These are phyloP conservation scores for Molothrus aeneus DNA, from an alignment of 2,797 vertebrate genomes.

Conservation along the genomic window DNA sequence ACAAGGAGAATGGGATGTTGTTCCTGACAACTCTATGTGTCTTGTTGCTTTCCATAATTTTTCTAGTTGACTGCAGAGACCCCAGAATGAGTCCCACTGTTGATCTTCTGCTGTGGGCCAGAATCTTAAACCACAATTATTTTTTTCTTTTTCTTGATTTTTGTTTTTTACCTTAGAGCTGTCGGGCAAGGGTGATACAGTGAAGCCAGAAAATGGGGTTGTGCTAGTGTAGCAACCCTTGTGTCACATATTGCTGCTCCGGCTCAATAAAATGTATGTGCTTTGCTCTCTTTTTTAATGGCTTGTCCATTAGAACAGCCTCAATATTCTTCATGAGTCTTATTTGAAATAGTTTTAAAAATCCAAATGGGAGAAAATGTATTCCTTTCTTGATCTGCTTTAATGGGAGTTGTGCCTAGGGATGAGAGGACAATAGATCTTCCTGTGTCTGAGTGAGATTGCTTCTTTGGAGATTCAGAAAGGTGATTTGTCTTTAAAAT, in stretches of 20 bases:
- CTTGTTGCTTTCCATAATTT: not conserved
- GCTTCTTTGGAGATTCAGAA: slow-evolving; percentile 23
- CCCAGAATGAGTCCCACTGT: not conserved
- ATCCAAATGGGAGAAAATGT: not conserved
- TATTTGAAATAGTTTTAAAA: not conserved
- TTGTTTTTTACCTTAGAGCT: not conserved
- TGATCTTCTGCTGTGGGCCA: not conserved
- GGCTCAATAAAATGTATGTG: not conserved
- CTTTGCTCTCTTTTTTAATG: not conserved
- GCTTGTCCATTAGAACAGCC: not conserved
- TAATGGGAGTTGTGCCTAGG: slow-evolving; percentile 15
- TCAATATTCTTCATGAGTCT: not conserved
- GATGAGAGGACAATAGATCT: slow-evolving; percentile 49
- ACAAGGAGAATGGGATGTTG: not conserved
- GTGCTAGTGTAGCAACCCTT: not conserved
- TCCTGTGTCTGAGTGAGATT: slow-evolving; percentile 10
- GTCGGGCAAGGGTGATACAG: not conserved
- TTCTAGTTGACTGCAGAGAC: not conserved
- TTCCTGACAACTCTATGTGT: not conserved
- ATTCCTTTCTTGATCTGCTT: not conserved
- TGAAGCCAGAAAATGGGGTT: not conserved
- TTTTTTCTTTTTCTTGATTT: not conserved
- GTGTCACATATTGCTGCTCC: not conserved
- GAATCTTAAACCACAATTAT: not conserved
- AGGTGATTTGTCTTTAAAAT: slow-evolving; percentile 42